Evolutionary conservation across 2,888 invertebrate species (phyloP), one percentile per base, ranked within the genome.

Genomic region (Hymenopus coronatus): DNA sequence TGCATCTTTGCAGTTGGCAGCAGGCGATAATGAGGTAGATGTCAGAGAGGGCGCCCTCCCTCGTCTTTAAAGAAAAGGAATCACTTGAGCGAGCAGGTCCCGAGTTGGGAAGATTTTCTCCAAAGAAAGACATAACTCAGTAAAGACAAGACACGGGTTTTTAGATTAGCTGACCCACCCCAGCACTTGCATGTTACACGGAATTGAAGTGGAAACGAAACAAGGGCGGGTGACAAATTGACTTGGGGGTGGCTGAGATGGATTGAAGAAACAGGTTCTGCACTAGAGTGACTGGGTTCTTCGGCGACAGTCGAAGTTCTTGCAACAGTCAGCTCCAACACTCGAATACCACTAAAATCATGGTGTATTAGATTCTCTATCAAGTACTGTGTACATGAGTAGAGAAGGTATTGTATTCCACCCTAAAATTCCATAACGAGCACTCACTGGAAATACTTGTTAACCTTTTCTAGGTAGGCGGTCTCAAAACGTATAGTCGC

Each of bases 201-300:
- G 85, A 85, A 85, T n/a, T 46, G 85, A 46, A 46, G 46, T 46
- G 46, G 85, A 85, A 33, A 84, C 33, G 84, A 84, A 85, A 46
- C 40, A 85, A 46, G 85, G 33, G 33, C 46, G 85, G 46, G 85
- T 85, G 25, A 85, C 85, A 85, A 46, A 85, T 85, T 85, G 85
- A 46, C 85, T 85, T 12, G 2, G 27, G 85, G 84, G 54, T 70
- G 54, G 54, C 20, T 70, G 25, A 15, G 25, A 70, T 70, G 54
- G 54, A 70, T 70, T 70, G 54, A 20, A 70, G 54, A 33, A 54
- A 54, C 54, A 54, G 54, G 15, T 54, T 54, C 20, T 2, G 2
- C 14, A 54, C 54, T 54, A 54, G 15, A 54, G 54, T 70, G 54
- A 70, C 54, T 70, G 54, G 20, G 15, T 70, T 40, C 9, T 4